Conservation (phyloP, 2,113 vertebrate genomes). For the Climacteris rufus region DNA sequence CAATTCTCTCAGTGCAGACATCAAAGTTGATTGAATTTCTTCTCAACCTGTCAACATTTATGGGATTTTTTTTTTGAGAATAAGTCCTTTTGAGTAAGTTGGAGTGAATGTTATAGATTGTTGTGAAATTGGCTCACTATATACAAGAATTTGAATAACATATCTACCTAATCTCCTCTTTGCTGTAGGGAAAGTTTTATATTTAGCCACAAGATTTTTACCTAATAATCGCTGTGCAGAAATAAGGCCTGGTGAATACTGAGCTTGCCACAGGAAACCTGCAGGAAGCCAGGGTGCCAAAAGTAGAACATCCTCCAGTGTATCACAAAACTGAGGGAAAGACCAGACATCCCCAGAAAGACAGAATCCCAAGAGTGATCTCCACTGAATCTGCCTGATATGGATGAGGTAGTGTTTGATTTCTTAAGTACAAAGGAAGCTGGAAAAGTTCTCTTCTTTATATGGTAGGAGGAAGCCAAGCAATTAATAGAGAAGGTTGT, state of each 20-base stretch:
- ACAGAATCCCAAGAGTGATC: not conserved
- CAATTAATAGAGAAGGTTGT: not conserved
- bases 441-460: not conserved
- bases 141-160: not conserved
- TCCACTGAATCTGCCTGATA: not conserved
- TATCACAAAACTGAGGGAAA: not conserved
- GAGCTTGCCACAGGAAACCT: not conserved
- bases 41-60: not conserved
- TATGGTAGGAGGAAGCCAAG: not conserved
- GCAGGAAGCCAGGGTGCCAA: not conserved
- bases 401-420: not conserved
- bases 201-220: not conserved
- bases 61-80: not conserved
- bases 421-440: not conserved
- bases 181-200: not conserved
- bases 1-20: not conserved
- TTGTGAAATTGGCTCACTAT: not conserved
- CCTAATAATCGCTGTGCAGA: not conserved
- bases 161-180: not conserved
- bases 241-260: not conserved
- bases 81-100: not conserved
- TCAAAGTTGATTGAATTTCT: not conserved
- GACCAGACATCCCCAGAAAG: not conserved
- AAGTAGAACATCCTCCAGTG: not conserved
- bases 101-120: not conserved